phyloP scores from a whole-genome alignment of 1,140 invertebrate genomes.

The Drosophila burlai region DNA sequence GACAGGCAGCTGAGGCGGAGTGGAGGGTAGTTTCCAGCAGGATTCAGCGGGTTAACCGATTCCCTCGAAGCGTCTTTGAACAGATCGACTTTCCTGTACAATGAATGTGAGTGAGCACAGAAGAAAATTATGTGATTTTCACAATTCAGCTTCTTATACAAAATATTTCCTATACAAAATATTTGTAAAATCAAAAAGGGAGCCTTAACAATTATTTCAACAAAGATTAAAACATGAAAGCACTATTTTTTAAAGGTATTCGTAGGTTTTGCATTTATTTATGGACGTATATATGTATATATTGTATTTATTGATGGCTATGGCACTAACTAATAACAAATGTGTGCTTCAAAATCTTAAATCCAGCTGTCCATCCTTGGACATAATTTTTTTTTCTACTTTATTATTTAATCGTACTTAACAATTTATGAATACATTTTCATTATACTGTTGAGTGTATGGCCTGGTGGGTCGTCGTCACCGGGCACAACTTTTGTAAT shows the following conservation, averaged over 20 bases:
- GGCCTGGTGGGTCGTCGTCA: conserved; percentile 8
- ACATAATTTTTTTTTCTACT: background rate
- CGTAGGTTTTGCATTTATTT: background rate
- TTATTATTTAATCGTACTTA: background rate
- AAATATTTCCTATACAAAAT: background rate
- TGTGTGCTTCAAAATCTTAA: background rate
- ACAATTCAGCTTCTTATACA: background rate
- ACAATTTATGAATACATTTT: conserved; percentile 1
- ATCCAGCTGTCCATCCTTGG: no score
- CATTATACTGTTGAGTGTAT: conserved; percentile 9
- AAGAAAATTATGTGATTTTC: background rate
- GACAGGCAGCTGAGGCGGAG: conserved; percentile 14
- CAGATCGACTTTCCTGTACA: conserved; percentile 18
- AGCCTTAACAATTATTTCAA: no score
- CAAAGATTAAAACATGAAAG: background rate
- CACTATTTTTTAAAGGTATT: background rate
- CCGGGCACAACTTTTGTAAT: conserved; percentile 49
- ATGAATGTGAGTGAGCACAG: background rate
- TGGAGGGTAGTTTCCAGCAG: conserved; percentile 28
- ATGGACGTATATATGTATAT: no score
- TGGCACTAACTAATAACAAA: background rate
- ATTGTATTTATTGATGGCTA: no score
- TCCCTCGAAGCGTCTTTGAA: conserved; percentile 9
- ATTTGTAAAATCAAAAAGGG: background rate
- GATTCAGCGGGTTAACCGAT: conserved; percentile 21